These are phyloP conservation scores for Ispidina lecontei DNA, from an alignment of 2,797 vertebrate species.

Conservation along the genomic window DNA sequence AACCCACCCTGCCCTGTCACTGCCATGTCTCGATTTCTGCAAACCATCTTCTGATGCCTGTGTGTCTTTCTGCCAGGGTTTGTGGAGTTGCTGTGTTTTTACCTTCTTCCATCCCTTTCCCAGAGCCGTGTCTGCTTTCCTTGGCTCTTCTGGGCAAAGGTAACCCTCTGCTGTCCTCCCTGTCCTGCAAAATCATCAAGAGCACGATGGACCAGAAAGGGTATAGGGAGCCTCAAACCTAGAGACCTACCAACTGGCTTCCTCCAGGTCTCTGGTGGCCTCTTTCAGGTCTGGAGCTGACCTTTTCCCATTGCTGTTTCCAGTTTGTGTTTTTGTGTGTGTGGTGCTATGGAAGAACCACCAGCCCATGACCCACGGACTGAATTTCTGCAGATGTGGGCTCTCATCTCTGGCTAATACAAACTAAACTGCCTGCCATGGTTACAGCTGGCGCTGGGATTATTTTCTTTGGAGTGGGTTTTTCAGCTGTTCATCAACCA, in stretches of 20 bases:
- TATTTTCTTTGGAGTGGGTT: slow-evolving; percentile 56
- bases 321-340: background rate
- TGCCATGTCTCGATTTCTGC: rapidly evolving
- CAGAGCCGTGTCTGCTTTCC: background rate
- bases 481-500: background rate
- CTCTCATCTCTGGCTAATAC: background rate
- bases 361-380: background rate
- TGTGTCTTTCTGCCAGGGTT: rapidly evolving
- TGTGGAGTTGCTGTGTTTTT: background rate
- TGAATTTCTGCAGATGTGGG: slow-evolving; percentile 2
- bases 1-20: background rate
- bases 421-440: slow-evolving; percentile 18
- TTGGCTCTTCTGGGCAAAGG: background rate
- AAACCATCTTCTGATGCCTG: background rate
- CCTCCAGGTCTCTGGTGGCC: background rate
- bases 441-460: background rate
- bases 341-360: background rate
- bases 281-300: background rate
- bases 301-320: background rate
- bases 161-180: background rate
- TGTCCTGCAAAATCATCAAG: background rate
- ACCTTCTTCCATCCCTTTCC: background rate
- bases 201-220: background rate
- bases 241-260: background rate
- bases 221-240: background rate